Conservation (phyloP, 2,888 invertebrate species). For the Polymixis lichenea region DNA sequence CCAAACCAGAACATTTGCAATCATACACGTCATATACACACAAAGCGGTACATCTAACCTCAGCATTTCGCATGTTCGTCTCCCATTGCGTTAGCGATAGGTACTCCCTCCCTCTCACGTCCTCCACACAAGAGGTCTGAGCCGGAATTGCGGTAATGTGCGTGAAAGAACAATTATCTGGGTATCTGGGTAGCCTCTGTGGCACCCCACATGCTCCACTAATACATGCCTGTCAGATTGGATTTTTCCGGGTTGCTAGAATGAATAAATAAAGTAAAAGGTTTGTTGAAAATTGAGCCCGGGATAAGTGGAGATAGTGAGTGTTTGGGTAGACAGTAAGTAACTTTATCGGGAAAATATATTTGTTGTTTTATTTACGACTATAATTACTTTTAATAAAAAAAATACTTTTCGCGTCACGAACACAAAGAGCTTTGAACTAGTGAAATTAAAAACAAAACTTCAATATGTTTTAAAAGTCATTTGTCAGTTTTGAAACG, state of each 20-base stretch:
- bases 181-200: slow-evolving; percentile 33
- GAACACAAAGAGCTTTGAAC: background rate
- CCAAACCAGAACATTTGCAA: background rate
- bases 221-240: slow-evolving; percentile 32
- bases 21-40: background rate
- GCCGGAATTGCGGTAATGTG: slow-evolving; percentile 58
- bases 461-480: background rate
- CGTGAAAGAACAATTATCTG: slow-evolving; percentile 60
- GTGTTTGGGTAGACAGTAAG: background rate
- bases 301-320: background rate
- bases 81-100: slow-evolving; percentile 36
- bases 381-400: background rate
- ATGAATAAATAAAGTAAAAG: slow-evolving; percentile 26
- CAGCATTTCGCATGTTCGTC: slow-evolving; percentile 21
- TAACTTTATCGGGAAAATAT: background rate
- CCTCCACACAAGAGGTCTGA: slow-evolving; percentile 39
- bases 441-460: background rate
- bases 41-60: background rate
- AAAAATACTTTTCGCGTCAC: background rate
- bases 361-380: background rate
- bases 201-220: slow-evolving; percentile 40
- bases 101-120: slow-evolving; percentile 10
- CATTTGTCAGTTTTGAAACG: background rate
- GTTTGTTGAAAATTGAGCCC: slow-evolving; percentile 22
- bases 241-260: slow-evolving; percentile 43